Percentiles rank a stretch among this genome's conserved stretches.
Conservation (phyloP, 2,888 invertebrate genomes). For the Lordiphosa fenestrarum region DNA sequence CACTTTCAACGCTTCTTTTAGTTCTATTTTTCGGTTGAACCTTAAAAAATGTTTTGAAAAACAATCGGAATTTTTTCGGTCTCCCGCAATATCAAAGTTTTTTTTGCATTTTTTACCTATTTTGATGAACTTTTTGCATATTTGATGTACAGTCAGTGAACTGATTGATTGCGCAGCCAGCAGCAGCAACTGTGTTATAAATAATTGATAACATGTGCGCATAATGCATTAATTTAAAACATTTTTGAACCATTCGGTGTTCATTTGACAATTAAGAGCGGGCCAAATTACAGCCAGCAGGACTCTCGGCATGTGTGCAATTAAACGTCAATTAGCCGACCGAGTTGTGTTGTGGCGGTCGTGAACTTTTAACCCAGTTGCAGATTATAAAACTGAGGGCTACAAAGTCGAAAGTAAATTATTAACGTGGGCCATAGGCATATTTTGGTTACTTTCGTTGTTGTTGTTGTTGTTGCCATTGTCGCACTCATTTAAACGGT, state of each 20-base stretch:
- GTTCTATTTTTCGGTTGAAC: too few relatives aligned
- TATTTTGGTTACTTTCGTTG: conserved; percentile 13
- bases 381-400: not conserved
- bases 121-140: conserved; percentile 44
- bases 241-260: conserved; percentile 17
- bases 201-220: conserved; percentile 53
- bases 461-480: conserved; percentile 36
- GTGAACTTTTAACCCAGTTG: conserved; percentile 33
- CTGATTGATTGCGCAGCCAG: conserved; percentile 35
- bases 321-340: conserved; percentile 52
- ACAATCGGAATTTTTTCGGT: too few relatives aligned
- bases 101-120: conserved; percentile 19
- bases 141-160: conserved; percentile 40
- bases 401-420: conserved; percentile 20
- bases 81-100: conserved; percentile 13
- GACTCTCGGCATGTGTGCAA: conserved; percentile 28
- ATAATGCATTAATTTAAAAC: conserved; percentile 45
- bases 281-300: conserved; percentile 14
- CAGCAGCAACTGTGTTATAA: conserved; percentile 23
- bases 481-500: conserved; percentile 74
- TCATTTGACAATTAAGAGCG: conserved; percentile 48
- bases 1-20: too few relatives aligned
- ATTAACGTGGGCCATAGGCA: conserved; percentile 23
- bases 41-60: too few relatives aligned
- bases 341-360: conserved; percentile 3